phyloP scores from a whole-genome alignment of 2,888 invertebrate species.

The Theodoxus fluviatilis region DNA sequence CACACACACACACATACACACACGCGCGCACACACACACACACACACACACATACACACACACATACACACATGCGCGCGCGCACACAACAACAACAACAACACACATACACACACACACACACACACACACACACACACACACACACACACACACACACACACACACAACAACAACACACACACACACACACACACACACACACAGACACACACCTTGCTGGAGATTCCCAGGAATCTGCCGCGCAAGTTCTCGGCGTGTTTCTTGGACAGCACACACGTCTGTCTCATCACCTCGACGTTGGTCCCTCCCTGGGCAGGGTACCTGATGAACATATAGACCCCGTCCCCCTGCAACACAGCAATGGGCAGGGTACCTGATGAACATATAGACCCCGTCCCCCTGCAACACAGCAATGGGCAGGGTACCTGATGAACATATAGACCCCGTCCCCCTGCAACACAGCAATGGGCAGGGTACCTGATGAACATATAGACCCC shows the following conservation, averaged over 20 bases:
- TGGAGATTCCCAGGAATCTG: slow-evolving; percentile 36
- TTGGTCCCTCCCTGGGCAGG: slow-evolving; percentile 30
- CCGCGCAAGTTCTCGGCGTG: slow-evolving; percentile 30
- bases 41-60: too few species aligned
- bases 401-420: too few species aligned
- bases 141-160: slow-evolving; percentile 7
- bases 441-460: too few species aligned
- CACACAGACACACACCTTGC: slow-evolving; percentile 30
- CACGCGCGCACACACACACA: too few species aligned
- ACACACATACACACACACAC: neutral
- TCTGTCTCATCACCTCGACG: slow-evolving; percentile 31
- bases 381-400: too few species aligned
- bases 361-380: too few species aligned
- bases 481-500: too few species aligned
- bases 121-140: neutral
- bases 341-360: slow-evolving; percentile 31
- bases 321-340: slow-evolving; percentile 34
- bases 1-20: too few species aligned
- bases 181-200: neutral
- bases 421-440: too few species aligned
- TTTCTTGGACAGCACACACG: slow-evolving; percentile 31
- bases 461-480: too few species aligned
- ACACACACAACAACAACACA: slow-evolving; percentile 3
- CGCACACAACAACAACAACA: neutral
- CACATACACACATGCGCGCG: neutral